These are phyloP conservation scores for Frankliniella fusca DNA, from an alignment of 2,888 invertebrate genomes.

Conservation along the genomic window DNA sequence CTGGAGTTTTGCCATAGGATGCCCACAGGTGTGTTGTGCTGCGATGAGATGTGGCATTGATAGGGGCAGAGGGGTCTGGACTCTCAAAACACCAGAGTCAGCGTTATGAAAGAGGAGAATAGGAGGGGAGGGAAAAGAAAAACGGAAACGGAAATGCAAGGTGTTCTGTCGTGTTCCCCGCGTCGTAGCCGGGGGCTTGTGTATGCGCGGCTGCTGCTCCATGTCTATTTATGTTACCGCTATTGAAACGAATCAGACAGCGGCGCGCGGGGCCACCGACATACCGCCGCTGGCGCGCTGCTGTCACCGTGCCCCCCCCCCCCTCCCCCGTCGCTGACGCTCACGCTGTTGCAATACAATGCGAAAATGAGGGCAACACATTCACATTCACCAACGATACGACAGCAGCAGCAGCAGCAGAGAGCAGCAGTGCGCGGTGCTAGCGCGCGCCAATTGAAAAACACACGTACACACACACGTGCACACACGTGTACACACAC, in stretches of 20 bases:
- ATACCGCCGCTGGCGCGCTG: not conserved
- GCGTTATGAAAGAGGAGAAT: too few species aligned
- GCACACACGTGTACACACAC: not conserved
- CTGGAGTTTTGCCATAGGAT: too few species aligned
- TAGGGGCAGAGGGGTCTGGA: too few species aligned
- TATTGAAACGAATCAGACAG: not conserved
- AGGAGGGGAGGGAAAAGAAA: too few species aligned
- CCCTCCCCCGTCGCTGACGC: too few species aligned
- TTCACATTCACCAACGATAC: not conserved
- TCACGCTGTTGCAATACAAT: not conserved
- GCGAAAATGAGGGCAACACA: not conserved
- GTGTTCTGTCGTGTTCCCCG: too few species aligned
- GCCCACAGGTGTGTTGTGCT: too few species aligned
- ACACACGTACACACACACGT: not conserved
- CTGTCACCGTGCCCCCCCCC: too few species aligned
- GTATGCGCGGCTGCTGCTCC: not conserved
- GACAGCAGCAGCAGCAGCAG: not conserved
- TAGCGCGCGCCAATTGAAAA: slow-evolving; percentile 19
- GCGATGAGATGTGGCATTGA: too few species aligned
- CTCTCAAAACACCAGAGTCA: too few species aligned
- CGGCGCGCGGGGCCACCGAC: not conserved
- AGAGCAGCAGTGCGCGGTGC: not conserved
- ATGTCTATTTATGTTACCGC: not conserved
- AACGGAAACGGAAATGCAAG: too few species aligned
- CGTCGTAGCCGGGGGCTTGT: too few species aligned